Conservation (phyloP, 2,113 vertebrate species). For the Trichechus manatus region DNA sequence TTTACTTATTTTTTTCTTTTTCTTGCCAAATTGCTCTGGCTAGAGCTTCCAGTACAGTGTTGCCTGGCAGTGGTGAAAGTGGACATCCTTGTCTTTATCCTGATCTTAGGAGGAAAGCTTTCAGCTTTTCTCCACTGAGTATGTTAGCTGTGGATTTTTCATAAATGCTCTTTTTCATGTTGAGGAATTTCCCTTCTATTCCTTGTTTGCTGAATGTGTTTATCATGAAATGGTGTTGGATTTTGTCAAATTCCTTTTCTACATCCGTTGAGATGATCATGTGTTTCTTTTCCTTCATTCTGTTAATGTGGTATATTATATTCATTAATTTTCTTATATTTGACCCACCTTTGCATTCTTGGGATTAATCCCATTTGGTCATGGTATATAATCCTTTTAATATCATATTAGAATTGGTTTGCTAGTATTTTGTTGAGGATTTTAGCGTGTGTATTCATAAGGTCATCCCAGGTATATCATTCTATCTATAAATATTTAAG, state of each 20-base stretch:
- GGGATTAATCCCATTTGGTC: background rate
- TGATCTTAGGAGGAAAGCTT: background rate
- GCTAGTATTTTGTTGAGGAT: background rate
- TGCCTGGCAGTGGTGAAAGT: too few relatives aligned
- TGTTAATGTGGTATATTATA: background rate
- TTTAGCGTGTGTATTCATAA: background rate
- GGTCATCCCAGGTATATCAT: background rate
- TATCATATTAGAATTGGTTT: background rate
- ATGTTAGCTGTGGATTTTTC: too few relatives aligned
- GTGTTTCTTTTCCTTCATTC: background rate
- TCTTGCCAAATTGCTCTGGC: background rate
- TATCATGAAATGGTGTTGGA: background rate
- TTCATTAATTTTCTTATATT: background rate
- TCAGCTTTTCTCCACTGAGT: background rate
- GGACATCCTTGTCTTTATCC: background rate
- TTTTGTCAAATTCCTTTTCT: background rate
- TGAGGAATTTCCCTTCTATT: too few relatives aligned
- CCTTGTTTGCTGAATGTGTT: background rate
- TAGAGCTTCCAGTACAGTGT: too few relatives aligned
- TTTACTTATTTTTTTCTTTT: background rate
- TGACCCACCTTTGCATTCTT: background rate
- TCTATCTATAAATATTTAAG: slow-evolving; percentile 35
- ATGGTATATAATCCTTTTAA: background rate
- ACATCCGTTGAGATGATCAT: background rate
- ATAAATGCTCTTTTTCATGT: too few relatives aligned